Base-by-base conservation (phyloP, 2,888 invertebrate genomes). In the Rotaria socialis region DNA sequence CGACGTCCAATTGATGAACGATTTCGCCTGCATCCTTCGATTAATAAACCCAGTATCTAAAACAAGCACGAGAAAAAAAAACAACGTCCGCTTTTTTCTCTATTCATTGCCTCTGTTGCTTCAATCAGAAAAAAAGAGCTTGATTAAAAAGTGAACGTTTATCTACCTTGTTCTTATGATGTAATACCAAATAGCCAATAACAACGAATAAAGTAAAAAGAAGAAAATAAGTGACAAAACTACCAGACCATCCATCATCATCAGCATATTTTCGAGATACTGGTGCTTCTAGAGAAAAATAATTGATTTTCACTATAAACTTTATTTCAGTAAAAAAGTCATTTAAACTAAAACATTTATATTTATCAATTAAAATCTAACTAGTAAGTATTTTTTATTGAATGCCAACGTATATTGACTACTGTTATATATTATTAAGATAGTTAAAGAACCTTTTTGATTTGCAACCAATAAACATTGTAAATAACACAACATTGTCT, bases 1-100 rank as follows among this genome's bases (percentile, higher is more conserved):
- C 75, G 75, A 80, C 75, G 75, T 47, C 75, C 75, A 47, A 16
- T 2, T 47, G 47, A 22, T 47, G 41, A 41, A 75, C 75, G 75
- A 27, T 67, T 67, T 47, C 75, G 75, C 41, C 43, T 80, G 35
- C 75, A 80, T 11, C 75, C 75, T 80, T 80, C 75, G 35, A 80
- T 43, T 47, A 80, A 47, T 47, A 80, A 47, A 22, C 43, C 75
- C 75, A 80, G 47, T 22, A 80, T 47, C 75, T 80, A 67, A 67
- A 67, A 67, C 47, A 43, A 80, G 6, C 47, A 80, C 11, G 2
- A 80, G 47, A 80, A 47, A 80, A 80, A 80, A 47, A 43, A 80
- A 80, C 75, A 80, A 80, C 43, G 75, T 47, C 75, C 43, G 41
- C 43, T 35, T 47, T 80, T 24, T 67, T 47, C 47, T 24, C 8